Evolutionary conservation across 2,888 invertebrate genomes (phyloP).

Genomic region (Caenorhabditis virilis): DNA sequence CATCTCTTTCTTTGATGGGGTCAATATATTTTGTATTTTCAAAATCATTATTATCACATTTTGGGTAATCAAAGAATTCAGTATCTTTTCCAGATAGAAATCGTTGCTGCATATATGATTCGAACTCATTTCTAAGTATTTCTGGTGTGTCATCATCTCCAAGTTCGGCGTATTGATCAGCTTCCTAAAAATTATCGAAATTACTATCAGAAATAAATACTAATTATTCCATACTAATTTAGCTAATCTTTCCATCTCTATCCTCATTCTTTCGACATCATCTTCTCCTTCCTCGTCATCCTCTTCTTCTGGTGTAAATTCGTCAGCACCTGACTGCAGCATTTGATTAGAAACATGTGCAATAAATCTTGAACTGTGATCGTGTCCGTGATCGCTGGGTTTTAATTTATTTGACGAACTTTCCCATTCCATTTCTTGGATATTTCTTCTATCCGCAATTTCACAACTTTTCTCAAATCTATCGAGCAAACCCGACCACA

Average conservation of each 20-base stretch:
- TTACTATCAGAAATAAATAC: too few relatives aligned
- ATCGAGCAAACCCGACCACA: conserved; percentile 52
- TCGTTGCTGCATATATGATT: conserved; percentile 56
- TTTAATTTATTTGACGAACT: conserved; percentile 1
- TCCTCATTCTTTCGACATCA: conserved; percentile 34
- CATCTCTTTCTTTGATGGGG: conserved; percentile 53
- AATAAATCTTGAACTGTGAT: conserved; percentile 21
- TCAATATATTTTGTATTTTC: conserved; percentile 24
- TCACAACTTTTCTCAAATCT: conserved; percentile 54
- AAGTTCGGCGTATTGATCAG: conserved; percentile 30
- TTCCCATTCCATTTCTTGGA: conserved; percentile 50
- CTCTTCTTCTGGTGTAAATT: conserved; percentile 38
- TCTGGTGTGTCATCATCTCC: conserved; percentile 47
- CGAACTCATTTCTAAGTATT: conserved; percentile 54
- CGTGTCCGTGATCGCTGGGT: neutral
- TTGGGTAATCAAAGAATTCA: conserved; percentile 58
- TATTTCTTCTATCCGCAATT: conserved; percentile 47
- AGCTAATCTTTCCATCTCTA: conserved; percentile 37
- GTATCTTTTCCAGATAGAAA: conserved; percentile 60
- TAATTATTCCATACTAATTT: conserved; percentile 12
- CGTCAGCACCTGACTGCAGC: conserved; percentile 7
- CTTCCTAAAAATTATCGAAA: conserved; percentile 27
- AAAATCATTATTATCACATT: conserved; percentile 28
- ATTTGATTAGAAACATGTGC: conserved; percentile 32
- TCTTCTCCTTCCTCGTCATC: conserved; percentile 32